Conservation (phyloP, 2,113 vertebrate species). For the Amblyopsis rosae region DNA sequence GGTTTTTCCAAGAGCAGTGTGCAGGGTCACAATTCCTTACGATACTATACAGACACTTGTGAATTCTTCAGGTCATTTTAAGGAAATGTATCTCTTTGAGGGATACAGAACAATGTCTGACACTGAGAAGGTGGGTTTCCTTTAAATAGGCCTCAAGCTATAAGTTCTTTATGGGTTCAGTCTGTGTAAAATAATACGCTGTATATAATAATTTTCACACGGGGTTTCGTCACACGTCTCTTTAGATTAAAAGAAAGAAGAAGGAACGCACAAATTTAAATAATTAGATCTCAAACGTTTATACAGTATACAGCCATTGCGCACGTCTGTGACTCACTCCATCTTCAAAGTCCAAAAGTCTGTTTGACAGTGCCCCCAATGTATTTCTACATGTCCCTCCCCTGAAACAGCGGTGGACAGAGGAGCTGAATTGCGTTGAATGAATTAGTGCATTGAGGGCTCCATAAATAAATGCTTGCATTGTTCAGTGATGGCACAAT, state of each 20-base stretch:
- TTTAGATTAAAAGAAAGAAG: not conserved
- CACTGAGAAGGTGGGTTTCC: not conserved
- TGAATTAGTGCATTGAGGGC: slow-evolving; percentile 58
- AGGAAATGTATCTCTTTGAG: no score
- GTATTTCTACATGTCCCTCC: not conserved
- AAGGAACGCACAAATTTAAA: not conserved
- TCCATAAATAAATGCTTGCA: slow-evolving; percentile 45
- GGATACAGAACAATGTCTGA: slow-evolving; percentile 7
- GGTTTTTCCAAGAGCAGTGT: no score
- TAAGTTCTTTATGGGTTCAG: not conserved
- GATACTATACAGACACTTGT: no score
- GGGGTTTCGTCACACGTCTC: not conserved
- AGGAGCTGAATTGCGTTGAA: slow-evolving; percentile 13
- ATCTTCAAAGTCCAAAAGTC: no score
- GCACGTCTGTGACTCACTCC: not conserved
- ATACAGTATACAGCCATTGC: not conserved
- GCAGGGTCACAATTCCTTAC: no score
- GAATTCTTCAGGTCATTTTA: no score
- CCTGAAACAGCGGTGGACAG: slow-evolving; percentile 33
- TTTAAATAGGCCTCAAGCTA: slow-evolving; percentile 2
- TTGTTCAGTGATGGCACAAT: slow-evolving; percentile 51
- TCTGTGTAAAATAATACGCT: not conserved
- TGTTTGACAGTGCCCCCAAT: not conserved
- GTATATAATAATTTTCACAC: not conserved
- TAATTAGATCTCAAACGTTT: no score